Percentiles rank a stretch among this genome's conserved stretches.
phyloP scores from a whole-genome alignment of 2,797 vertebrate species.

The Clangula hyemalis region DNA sequence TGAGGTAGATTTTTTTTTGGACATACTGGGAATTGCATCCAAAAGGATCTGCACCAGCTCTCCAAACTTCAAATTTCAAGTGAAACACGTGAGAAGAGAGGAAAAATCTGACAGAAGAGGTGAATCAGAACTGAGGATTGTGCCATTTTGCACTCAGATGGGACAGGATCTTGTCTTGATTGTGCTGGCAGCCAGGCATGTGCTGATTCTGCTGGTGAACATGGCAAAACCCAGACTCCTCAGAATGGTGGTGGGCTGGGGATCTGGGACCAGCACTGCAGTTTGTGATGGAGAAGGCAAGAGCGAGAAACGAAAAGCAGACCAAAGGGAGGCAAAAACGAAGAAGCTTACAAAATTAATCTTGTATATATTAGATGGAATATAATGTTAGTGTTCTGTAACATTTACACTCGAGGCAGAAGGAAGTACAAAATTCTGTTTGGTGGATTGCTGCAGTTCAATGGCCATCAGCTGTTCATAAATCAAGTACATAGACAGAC shows the following conservation, averaged over 20 bases:
- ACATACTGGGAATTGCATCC: not conserved
- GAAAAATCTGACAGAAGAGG: not conserved
- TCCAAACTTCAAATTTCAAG: not conserved
- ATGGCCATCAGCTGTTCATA: slow-evolving; percentile 54
- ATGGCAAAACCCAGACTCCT: not conserved
- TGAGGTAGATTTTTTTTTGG: not conserved
- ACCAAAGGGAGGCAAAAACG: not conserved
- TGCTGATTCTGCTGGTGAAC: not conserved
- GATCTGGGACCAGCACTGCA: not conserved
- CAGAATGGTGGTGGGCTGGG: not conserved
- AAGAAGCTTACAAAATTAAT: not conserved
- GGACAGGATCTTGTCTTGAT: not conserved
- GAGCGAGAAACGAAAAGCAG: not conserved
- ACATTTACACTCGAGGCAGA: not conserved
- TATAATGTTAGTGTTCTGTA: not conserved
- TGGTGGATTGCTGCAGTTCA: slow-evolving; percentile 48
- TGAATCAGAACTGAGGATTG: not conserved
- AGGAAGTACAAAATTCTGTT: not conserved
- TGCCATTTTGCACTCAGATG: not conserved
- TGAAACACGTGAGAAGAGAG: not conserved
- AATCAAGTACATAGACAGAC: slow-evolving; percentile 39
- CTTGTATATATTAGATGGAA: not conserved
- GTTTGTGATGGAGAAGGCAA: not conserved
- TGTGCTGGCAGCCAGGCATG: not conserved
- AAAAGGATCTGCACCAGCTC: not conserved